A percentile compares a stretch with the other conserved stretches of the same genome.
These are phyloP conservation scores for Sorex fumeus DNA, from an alignment of 2,113 vertebrate species.

Conservation along the genomic window DNA sequence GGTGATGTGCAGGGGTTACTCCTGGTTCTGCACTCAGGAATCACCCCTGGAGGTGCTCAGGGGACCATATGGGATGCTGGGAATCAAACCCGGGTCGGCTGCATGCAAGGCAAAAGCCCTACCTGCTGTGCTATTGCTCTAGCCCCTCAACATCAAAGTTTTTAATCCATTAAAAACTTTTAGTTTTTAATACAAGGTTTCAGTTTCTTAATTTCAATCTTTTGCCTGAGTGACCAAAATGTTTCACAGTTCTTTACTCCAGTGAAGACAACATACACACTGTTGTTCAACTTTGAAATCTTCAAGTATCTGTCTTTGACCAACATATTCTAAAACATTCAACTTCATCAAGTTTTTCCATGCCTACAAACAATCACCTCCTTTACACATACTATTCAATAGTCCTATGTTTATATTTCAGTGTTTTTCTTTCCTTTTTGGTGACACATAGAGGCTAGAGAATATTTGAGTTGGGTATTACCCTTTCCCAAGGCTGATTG, in stretches of 20 bases:
- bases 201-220: no score
- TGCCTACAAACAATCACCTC: background rate
- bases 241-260: background rate
- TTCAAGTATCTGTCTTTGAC: slow-evolving; percentile 17
- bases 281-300: background rate
- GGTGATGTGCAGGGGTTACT: no score
- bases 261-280: background rate
- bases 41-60: no score
- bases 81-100: no score
- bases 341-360: background rate
- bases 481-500: background rate
- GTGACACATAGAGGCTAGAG: background rate
- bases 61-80: no score
- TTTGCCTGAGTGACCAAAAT: no score
- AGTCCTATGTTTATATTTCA: background rate
- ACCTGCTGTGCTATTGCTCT: no score
- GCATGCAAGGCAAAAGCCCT: no score
- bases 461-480: background rate
- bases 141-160: no score
- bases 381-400: background rate
- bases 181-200: no score
- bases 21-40: no score
- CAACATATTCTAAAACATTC: background rate
- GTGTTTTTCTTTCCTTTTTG: background rate
- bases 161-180: no score